Base-by-base conservation (phyloP, 2,888 invertebrate genomes). In the Microctonus aethiopoides region DNA sequence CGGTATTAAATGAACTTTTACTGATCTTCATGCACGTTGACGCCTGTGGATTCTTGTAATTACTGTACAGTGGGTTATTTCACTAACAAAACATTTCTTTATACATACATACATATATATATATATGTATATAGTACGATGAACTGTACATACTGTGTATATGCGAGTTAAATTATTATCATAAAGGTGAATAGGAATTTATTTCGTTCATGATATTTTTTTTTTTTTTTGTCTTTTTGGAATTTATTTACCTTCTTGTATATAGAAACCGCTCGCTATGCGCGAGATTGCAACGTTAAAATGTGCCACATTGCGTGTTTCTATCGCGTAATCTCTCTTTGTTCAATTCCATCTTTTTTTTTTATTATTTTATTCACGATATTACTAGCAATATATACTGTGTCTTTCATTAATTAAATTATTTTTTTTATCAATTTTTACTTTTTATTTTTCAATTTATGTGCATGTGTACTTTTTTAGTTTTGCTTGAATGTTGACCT, bases 291-390 rank as follows among this genome's bases (percentile, higher is more conserved):
- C 16, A 26, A 26, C 36, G 36, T 36, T 39, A 13, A 39, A 61
- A 39, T 10, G 26, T 26, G 29, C 41, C 13, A 24, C 54, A 22
- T 67, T 20, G 67, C 67, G 59, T 67, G 67, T 36, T 59, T 46
- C 41, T 32, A 59, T 52, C 59, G 34, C 16, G 24, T 67, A 67
- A 67, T 29, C 59, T 59, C 65, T 29, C 54, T 41, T 61, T 61
- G 41, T 61, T 61, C 41, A 61, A 16, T 46, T 22, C 34, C 46
- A 51, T 67, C 46, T 59, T 26, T 54, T 46, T 51, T n/a, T 9
- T 29, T 10, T 20, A 59, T 59, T 67, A 59, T 9, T 29, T 10
- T 20, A 59, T 59, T 67, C 59, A 59, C 51, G 59, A 51, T 59
- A 46, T 46, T 6, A 26, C 51, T 59, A 67, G 59, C 22, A 59